Conservation (phyloP, 1,140 invertebrate species). For the Lamellibrachia luymesi region DNA sequence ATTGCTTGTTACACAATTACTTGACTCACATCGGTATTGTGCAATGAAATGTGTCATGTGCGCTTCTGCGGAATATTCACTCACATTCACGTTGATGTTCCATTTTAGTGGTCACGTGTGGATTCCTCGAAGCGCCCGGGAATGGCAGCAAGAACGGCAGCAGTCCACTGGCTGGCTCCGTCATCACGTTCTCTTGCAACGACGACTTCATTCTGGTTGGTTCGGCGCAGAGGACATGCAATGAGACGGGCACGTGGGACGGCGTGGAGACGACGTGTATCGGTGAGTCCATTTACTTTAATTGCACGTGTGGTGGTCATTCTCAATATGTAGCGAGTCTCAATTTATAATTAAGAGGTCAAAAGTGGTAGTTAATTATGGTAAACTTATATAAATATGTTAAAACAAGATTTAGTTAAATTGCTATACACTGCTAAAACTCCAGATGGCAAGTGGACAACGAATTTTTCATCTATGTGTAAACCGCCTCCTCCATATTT, state of each 20-base stretch:
- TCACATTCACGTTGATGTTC: background rate
- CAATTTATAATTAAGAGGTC: too few species aligned
- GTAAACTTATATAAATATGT: too few species aligned
- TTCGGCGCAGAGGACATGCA: background rate
- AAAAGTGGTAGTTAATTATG: too few species aligned
- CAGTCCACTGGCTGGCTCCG: background rate
- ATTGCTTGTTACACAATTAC: too few species aligned
- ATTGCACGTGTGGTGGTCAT: too few species aligned
- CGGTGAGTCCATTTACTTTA: background rate
- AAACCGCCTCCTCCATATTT: too few species aligned
- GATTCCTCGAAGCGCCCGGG: background rate
- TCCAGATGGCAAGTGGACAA: too few species aligned
- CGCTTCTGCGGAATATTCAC: background rate
- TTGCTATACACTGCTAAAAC: too few species aligned
- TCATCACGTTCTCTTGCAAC: background rate
- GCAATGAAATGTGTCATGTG: background rate
- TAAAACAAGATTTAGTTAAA: too few species aligned
- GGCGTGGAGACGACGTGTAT: background rate
- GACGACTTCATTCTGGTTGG: background rate
- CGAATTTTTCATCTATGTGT: too few species aligned
- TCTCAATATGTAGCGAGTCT: too few species aligned
- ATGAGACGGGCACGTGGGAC: background rate
- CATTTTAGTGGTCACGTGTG: background rate
- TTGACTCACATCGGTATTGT: background rate
- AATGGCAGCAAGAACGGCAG: background rate